Evolutionary conservation across 2,113 vertebrate genomes (phyloP).

Genomic region (Sander vitreus): DNA sequence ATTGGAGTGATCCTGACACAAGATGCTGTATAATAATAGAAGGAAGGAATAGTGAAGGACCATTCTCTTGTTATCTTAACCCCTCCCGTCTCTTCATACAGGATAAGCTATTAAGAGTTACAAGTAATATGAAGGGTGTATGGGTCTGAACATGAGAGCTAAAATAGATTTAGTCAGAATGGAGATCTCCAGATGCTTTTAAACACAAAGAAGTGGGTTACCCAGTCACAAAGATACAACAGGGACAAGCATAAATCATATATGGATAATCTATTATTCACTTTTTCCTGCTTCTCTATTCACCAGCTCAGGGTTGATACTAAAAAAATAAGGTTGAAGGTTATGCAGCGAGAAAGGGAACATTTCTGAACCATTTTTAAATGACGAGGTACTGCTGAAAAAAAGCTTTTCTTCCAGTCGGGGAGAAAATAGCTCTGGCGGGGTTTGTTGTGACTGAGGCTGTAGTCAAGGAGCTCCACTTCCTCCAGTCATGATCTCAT

Average conservation of each 20-base stretch:
- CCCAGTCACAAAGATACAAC: conserved; percentile 62
- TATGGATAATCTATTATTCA: conserved; percentile 60
- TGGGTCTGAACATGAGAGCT: conserved; percentile 4
- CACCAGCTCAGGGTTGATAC: conserved; percentile 7
- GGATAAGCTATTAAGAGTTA: conserved; percentile 7
- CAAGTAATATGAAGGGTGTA: neutral
- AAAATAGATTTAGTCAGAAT: neutral
- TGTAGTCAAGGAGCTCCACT: conserved; percentile 42
- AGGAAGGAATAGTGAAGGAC: neutral
- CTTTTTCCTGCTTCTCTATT: conserved; percentile 28
- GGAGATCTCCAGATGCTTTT: conserved; percentile 44
- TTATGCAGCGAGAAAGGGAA: neutral
- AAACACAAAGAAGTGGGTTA: conserved; percentile 67
- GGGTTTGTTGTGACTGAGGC: conserved; percentile 45
- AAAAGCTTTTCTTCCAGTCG: conserved; percentile 10
- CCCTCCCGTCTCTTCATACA: neutral
- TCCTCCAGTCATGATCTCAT: conserved; percentile 63
- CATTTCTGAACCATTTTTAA: conserved; percentile 5
- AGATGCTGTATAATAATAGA: neutral
- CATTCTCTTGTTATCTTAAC: neutral
- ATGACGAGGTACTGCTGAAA: neutral
- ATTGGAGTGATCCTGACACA: neutral
- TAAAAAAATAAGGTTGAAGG: conserved; percentile 36
- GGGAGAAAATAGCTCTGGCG: conserved; percentile 33
- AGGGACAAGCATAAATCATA: conserved; percentile 57